phyloP scores from a whole-genome alignment of 2,888 invertebrate species.

The Aphidius colemani region DNA sequence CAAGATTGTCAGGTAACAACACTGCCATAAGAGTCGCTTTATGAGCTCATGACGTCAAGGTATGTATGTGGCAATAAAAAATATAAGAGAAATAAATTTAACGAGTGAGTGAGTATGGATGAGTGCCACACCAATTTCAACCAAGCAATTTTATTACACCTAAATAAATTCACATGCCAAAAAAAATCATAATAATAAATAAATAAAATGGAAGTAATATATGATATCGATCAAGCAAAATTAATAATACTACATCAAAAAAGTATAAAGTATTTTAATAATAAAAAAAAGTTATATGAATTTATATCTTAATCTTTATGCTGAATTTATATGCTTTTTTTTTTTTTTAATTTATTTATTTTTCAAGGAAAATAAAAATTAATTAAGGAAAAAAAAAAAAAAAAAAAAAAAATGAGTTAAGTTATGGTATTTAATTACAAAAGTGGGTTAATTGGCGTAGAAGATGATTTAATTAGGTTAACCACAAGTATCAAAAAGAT shows the following conservation, averaged over 20 bases:
- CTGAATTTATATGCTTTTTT: no score
- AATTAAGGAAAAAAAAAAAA: constrained; percentile 1
- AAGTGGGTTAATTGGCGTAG: constrained; percentile 23
- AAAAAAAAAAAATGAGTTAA: neutral
- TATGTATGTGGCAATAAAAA: constrained; percentile 37
- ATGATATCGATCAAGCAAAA: neutral
- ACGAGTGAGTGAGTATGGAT: constrained; percentile 3
- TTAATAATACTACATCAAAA: neutral
- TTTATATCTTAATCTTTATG: no score
- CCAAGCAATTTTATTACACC: constrained; percentile 2
- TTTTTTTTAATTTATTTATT: neutral
- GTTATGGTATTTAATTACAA: neutral
- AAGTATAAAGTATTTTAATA: neutral
- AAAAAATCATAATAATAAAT: neutral
- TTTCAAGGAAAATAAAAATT: neutral
- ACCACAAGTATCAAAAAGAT: neutral
- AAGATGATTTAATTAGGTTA: constrained; percentile 22
- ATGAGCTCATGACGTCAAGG: constrained; percentile 42
- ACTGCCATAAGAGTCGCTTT: constrained; percentile 40
- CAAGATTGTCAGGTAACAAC: constrained; percentile 40
- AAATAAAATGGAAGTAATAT: neutral
- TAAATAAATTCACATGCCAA: neutral
- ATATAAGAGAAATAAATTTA: neutral
- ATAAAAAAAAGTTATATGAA: no score
- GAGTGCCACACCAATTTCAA: constrained; percentile 10